Base-by-base conservation (phyloP, 1,140 invertebrate species). In the Temnothorax nylanderi region DNA sequence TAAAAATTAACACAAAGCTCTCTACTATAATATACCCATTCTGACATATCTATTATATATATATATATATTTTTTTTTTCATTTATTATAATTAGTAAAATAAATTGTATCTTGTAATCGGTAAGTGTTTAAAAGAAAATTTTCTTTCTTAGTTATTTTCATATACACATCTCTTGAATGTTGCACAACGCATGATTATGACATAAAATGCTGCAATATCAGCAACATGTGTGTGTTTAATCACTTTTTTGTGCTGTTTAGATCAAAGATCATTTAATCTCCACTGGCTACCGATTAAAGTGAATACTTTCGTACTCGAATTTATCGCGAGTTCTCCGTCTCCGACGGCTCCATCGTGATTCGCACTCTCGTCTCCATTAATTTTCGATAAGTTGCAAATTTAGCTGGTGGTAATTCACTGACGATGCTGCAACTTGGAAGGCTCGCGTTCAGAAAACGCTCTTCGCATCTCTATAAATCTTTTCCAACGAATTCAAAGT, bases 401-500 rank as follows among this genome's bases (percentile, higher is more conserved):
- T 84, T 84, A 60, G 26, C 32, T 26, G 54, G 18, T 32, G 41
- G 60, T 62, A 74, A 62, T 47, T 74, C 37, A 51, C 26, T 37
- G 37, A 47, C 32, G 26, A 62, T 37, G 41, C n/a, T 60, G 32
- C 32, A 60, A 60, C 80, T 44, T 44, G 3, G 18, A 84, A 67
- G 18, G 21, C 18, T 60, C 21, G 51, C 37, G 11, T 16, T 41
- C 16, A 13, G 18, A 26, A 44, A 60, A 81, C 47, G 58, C 56
- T 47, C 16, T 44, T 76, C 7, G 47, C 80, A 56, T 77, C 44
- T 37, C 21, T 18, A n/a, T n/a, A n/a, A 62, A 37, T 76, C 56
- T 44, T 78, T 41, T 3, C 0, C 10, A 71, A 71, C 74, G 49
- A 74, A 84, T 74, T 85, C 44, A 8, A 71, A 80, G 75, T 74